Base-by-base conservation (phyloP, 2,113 vertebrate genomes). In the Ellobius talpinus region DNA sequence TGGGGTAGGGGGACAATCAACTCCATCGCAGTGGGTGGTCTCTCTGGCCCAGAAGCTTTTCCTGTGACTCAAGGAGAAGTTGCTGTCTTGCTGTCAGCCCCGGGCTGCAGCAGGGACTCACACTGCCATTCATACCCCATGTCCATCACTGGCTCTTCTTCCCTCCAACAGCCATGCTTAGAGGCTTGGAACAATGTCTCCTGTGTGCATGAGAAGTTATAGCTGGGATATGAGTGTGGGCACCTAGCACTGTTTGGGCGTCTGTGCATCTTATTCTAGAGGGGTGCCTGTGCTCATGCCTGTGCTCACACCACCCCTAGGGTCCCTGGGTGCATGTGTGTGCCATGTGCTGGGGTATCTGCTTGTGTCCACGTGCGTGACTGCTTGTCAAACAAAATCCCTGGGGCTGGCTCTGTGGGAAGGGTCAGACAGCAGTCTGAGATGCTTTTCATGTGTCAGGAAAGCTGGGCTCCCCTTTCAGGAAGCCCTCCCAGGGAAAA, bases 401-500 rank as follows among this genome's bases (percentile, higher is more conserved):
- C 96, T 16, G 81, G 94, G 65, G 86, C 95, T 90, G 76, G 82
- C 96, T 93, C 97, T 42, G 94, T 88, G 82, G 97, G 97, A 96
- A 95, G 86, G 97, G 97, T 97, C 97, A 97, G 93, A 93, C 61
- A 23, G 93, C 94, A 93, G 95, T 78, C 96, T 90, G 94, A 96
- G 96, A 89, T 86, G 87, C 94, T 97, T 96, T 97, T 96, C 97
- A 92, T 72, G 95, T 96, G 97, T 97, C 97, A 97, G 96, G 96
- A 97, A 97, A 96, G 93, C 94, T 88, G 82, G 95, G 94, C 95
- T 97, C 96, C 95, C 95, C 90, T 98, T 97, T 98, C 98, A 96
- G 97, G 97, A 98, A 97, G 96, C 73, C 92, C 96, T 92, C 97
- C 82, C 90, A 97, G 97, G 95, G 96, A 97, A 97, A 97, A 98